These are phyloP conservation scores for Ips nitidus DNA, from an alignment of 1,140 invertebrate species.

Conservation along the genomic window DNA sequence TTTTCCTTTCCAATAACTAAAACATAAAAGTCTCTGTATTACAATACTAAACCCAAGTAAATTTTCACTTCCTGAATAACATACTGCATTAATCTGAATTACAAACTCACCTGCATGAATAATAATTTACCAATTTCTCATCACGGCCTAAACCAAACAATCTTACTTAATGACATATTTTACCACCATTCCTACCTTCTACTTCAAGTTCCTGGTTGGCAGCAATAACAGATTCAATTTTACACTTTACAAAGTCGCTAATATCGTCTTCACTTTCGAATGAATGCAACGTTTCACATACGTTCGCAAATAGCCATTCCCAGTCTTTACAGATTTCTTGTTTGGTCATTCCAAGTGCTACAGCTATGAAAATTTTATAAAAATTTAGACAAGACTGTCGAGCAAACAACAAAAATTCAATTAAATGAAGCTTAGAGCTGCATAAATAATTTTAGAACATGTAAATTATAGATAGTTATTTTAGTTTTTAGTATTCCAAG, in stretches of 20 bases:
- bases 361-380: conserved; percentile 67
- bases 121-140: conserved; percentile 94
- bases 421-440: too few relatives aligned
- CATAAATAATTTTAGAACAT: neutral
- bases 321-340: conserved; percentile 89
- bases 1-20: conserved; percentile 89
- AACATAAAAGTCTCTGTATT: too few relatives aligned
- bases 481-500: neutral
- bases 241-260: conserved; percentile 93
- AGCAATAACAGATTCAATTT: conserved; percentile 91
- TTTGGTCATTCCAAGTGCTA: conserved; percentile 82
- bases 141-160: conserved; percentile 89
- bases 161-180: conserved; percentile 51
- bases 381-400: neutral
- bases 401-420: too few relatives aligned
- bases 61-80: too few relatives aligned
- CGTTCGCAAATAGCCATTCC: conserved; percentile 90
- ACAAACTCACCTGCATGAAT: conserved; percentile 86
- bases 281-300: conserved; percentile 80
- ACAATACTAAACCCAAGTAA: too few relatives aligned
- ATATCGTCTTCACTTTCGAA: conserved; percentile 95
- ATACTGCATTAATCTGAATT: too few relatives aligned
- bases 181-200: too few relatives aligned
- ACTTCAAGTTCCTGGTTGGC: conserved; percentile 57
- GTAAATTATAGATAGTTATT: neutral